A percentile compares a stretch with the other conserved stretches of the same genome.
phyloP scores from a whole-genome alignment of 2,888 invertebrate genomes.

The Clusia tigrina region DNA sequence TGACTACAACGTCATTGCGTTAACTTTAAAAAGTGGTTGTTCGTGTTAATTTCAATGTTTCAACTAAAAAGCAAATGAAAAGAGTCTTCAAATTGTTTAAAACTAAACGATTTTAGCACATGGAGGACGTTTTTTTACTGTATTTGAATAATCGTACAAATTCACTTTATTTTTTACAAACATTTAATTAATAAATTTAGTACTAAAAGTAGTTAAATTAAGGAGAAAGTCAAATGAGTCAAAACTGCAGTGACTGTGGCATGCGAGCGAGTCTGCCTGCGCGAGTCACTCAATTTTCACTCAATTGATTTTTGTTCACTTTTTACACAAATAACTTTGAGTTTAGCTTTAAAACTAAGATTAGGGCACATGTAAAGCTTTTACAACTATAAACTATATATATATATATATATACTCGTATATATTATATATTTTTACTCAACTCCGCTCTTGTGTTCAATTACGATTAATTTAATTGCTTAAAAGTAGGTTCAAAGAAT shows the following conservation, averaged over 20 bases:
- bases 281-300: not conserved
- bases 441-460: no score
- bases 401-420: no score
- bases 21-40: no score
- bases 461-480: no score
- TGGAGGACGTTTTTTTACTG: constrained; percentile 52
- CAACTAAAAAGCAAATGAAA: constrained; percentile 10
- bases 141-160: not conserved
- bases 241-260: constrained; percentile 1
- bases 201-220: not conserved
- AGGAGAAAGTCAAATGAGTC: not conserved
- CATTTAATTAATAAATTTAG: not conserved
- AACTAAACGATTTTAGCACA: constrained; percentile 56
- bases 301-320: not conserved
- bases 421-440: no score
- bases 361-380: constrained; percentile 63
- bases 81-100: constrained; percentile 16
- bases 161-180: constrained; percentile 6
- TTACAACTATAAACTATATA: constrained; percentile 41
- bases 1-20: constrained; percentile 60
- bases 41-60: not conserved
- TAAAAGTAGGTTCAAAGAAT: no score
- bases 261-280: no score
- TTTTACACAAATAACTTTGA: not conserved
- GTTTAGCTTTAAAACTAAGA: constrained; percentile 9